A percentile compares a stretch with the other conserved stretches of the same genome.
phyloP scores from a whole-genome alignment of 92 coral and sea anemone species.

The Palythoa caribaeorum region DNA sequence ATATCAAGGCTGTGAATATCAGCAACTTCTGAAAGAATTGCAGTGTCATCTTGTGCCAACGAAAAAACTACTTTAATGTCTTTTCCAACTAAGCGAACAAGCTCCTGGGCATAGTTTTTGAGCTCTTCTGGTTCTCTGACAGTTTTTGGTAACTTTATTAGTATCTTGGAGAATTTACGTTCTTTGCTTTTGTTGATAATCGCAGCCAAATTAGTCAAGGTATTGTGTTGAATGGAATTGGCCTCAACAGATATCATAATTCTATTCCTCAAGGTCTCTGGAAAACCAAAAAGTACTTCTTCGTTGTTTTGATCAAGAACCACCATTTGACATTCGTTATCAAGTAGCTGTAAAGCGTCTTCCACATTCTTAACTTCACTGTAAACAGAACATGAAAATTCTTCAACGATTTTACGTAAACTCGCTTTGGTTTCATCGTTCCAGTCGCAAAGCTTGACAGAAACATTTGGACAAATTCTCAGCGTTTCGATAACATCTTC shows the following conservation, averaged over 20 bases:
- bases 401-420: slow-evolving; percentile 28
- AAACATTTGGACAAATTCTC: slow-evolving; percentile 47
- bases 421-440: slow-evolving; percentile 27
- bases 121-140: slow-evolving; percentile 28
- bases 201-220: slow-evolving; percentile 8
- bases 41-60: neutral
- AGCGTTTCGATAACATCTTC: slow-evolving; percentile 9
- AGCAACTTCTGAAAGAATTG: slow-evolving; percentile 24
- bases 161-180: neutral
- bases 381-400: slow-evolving; percentile 22
- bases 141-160: neutral
- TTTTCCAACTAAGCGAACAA: slow-evolving; percentile 20
- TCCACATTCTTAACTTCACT: slow-evolving; percentile 24
- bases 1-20: slow-evolving; percentile 51
- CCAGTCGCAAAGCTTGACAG: slow-evolving; percentile 34
- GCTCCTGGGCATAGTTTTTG: slow-evolving; percentile 12
- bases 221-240: slow-evolving; percentile 1
- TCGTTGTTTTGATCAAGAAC: slow-evolving; percentile 23
- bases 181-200: slow-evolving; percentile 25
- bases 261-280: slow-evolving; percentile 21
- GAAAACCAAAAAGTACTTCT: slow-evolving; percentile 10
- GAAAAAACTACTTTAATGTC: slow-evolving; percentile 36
- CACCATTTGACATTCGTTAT: slow-evolving; percentile 34
- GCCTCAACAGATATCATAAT: neutral
- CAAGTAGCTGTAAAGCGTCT: slow-evolving; percentile 40